These are phyloP conservation scores for Silurus glanis DNA, from an alignment of 2,113 vertebrate species.

Conservation along the genomic window DNA sequence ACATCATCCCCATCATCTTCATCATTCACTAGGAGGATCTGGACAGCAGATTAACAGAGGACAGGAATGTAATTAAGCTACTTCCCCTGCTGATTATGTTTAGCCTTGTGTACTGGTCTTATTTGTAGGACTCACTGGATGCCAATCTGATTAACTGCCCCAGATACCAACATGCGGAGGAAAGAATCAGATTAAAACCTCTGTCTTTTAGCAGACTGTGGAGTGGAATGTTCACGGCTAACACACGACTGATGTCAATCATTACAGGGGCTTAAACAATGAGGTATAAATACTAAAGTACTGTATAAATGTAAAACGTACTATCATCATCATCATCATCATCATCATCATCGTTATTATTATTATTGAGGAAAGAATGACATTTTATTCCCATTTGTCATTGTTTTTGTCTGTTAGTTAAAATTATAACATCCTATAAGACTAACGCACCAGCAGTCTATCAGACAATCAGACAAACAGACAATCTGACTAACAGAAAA, in stretches of 20 bases:
- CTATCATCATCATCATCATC: not conserved
- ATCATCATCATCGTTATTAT: not conserved
- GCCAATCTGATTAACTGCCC: not conserved
- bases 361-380: not conserved
- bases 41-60: constrained; percentile 7
- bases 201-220: constrained; percentile 53
- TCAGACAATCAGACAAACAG: no score
- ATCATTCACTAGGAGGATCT: not conserved
- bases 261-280: not conserved
- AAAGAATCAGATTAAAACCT: constrained; percentile 32
- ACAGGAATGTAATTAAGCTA: not conserved
- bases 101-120: not conserved
- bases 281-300: not conserved
- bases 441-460: no score
- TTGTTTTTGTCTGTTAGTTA: not conserved
- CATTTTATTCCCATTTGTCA: no score
- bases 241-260: not conserved
- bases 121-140: not conserved
- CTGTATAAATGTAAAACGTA: not conserved
- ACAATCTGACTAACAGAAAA: not conserved
- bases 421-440: not conserved
- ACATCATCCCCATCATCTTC: not conserved
- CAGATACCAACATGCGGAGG: not conserved
- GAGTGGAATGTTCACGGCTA: constrained; percentile 41
- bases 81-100: constrained; percentile 1